Percentiles rank a stretch among this genome's conserved stretches.
phyloP scores from a whole-genome alignment of 2,888 invertebrate species.

The Gibbula magus region DNA sequence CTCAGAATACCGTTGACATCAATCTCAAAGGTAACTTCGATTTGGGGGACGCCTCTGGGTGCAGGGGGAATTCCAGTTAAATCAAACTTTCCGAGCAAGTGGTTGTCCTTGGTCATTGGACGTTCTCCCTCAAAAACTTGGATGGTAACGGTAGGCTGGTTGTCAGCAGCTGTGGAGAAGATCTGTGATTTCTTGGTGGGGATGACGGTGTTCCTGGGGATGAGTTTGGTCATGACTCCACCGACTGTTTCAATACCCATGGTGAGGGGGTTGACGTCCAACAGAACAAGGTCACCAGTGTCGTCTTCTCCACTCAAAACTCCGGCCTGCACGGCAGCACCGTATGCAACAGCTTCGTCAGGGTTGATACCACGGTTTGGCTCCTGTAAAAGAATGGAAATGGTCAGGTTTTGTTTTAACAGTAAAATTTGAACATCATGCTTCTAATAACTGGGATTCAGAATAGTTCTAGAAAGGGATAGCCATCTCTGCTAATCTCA shows the following conservation, averaged over 20 bases:
- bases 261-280: constrained; percentile 98
- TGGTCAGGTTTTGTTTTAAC: no score
- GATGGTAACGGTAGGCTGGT: constrained; percentile 99
- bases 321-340: constrained; percentile 98
- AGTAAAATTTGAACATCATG: no score
- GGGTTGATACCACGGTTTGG: constrained; percentile 98
- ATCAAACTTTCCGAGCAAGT: constrained; percentile 98
- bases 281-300: constrained; percentile 93
- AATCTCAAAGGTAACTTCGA: constrained; percentile 77
- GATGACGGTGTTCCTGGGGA: constrained; percentile 97
- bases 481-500: no score
- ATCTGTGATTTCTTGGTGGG: constrained; percentile 99
- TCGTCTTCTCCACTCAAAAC: constrained; percentile 98
- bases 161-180: constrained; percentile 99
- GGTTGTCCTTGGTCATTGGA: constrained; percentile 99
- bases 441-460: no score
- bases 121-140: constrained; percentile 98
- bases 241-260: constrained; percentile 99
- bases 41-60: constrained; percentile 77
- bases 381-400: constrained; percentile 80
- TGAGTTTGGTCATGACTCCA: constrained; percentile 99
- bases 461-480: no score
- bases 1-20: constrained; percentile 77
- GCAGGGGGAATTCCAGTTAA: constrained; percentile 94
- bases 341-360: constrained; percentile 98